These are phyloP conservation scores for Drosophila willistoni DNA, from an alignment of 1,140 invertebrate genomes.

Conservation along the genomic window DNA sequence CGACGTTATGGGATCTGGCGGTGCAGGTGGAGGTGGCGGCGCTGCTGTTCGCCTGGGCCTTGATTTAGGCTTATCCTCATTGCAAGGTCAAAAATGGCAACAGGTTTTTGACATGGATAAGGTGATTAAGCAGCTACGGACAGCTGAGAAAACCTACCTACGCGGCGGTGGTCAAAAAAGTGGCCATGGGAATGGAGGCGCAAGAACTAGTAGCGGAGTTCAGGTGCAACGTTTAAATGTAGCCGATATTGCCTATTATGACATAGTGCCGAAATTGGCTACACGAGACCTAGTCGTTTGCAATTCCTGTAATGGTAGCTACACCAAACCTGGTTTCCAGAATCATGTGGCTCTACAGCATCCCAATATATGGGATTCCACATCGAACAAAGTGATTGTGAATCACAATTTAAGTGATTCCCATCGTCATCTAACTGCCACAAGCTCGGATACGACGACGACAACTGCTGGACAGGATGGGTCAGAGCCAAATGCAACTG, in stretches of 20 bases:
- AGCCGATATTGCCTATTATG: constrained; percentile 74
- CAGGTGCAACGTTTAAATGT: constrained; percentile 74
- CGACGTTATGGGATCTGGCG: constrained; percentile 30
- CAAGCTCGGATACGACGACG: constrained; percentile 35
- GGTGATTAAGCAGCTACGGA: constrained; percentile 72
- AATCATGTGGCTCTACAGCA: constrained; percentile 77
- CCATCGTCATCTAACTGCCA: constrained; percentile 20
- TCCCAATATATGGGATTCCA: constrained; percentile 69
- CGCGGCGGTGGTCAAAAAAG: constrained; percentile 43
- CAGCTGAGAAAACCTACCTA: constrained; percentile 69
- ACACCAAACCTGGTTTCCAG: constrained; percentile 74
- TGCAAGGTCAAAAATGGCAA: constrained; percentile 77
- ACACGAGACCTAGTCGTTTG: constrained; percentile 68
- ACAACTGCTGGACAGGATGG: constrained; percentile 13
- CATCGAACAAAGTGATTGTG: constrained; percentile 56
- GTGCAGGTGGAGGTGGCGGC: constrained; percentile 14
- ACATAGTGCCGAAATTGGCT: constrained; percentile 74
- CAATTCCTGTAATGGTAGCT: constrained; percentile 65
- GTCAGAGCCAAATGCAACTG: constrained; percentile 23
- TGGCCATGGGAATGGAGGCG: constrained; percentile 16
- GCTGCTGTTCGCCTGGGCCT: constrained; percentile 31
- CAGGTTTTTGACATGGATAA: constrained; percentile 76
- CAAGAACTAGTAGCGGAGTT: constrained; percentile 21
- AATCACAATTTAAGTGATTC: constrained; percentile 14
- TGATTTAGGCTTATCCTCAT: constrained; percentile 24